A percentile compares a stretch with the other conserved stretches of the same genome.
Conservation (phyloP, 2,797 vertebrate genomes). For the Antrozous pallidus region DNA sequence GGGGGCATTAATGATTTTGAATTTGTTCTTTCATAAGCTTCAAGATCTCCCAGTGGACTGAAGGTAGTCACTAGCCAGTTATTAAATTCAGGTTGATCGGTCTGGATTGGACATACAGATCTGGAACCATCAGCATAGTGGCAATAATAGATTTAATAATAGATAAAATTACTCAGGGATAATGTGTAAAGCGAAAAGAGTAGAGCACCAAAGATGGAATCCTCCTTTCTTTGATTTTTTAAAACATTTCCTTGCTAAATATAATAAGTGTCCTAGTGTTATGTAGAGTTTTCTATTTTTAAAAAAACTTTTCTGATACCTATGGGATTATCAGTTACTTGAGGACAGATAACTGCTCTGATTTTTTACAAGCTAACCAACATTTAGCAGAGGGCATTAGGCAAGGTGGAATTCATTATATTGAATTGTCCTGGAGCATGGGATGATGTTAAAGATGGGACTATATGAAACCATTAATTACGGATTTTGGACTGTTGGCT, state of each 20-base stretch:
- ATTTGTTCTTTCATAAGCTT: not conserved
- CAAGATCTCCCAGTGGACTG: not conserved
- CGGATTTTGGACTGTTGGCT: not conserved
- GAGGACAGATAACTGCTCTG: not conserved
- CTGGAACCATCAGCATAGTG: not conserved
- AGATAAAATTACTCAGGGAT: not conserved
- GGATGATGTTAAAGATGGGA: not conserved
- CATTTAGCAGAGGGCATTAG: not conserved
- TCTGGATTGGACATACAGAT: not conserved
- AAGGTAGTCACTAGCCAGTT: not conserved
- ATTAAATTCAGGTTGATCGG: not conserved
- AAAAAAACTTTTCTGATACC: not conserved
- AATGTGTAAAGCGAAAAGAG: slow-evolving; percentile 12
- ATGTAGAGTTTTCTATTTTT: not conserved
- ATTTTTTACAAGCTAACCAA: not conserved
- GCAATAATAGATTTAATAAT: not conserved
- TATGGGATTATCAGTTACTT: not conserved
- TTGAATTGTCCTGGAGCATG: not conserved
- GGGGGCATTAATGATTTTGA: not conserved
- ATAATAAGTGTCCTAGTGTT: not conserved
- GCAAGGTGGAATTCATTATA: not conserved
- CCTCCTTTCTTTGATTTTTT: not conserved
- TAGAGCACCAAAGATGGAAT: not conserved
- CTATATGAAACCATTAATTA: not conserved
- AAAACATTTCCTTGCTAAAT: not conserved